Evolutionary conservation across 2,113 vertebrate genomes (phyloP).

Genomic region (Pygoscelis antarcticus): DNA sequence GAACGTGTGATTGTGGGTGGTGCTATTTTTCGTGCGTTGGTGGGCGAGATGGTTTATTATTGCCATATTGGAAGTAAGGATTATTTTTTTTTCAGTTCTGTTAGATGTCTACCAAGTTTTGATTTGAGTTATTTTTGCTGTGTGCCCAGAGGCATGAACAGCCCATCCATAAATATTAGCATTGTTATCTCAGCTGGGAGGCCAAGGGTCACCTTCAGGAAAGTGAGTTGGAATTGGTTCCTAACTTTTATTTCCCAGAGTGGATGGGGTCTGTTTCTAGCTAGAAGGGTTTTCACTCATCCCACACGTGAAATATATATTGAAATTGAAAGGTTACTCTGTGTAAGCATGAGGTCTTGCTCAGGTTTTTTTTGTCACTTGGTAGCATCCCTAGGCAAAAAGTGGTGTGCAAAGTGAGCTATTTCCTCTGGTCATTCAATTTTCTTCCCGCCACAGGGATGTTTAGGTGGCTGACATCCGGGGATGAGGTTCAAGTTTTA

Average conservation of each 20-base stretch:
- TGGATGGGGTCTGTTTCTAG: background rate
- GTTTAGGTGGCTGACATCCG: background rate
- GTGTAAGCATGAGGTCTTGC: background rate
- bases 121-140: conserved; percentile 51
- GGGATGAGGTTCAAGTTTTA: background rate
- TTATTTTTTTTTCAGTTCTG: background rate
- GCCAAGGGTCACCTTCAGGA: conserved; percentile 53
- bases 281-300: conserved; percentile 21
- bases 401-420: background rate
- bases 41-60: background rate
- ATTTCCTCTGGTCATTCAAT: background rate
- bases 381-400: background rate
- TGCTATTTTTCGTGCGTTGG: background rate
- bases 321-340: background rate
- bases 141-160: conserved; percentile 43
- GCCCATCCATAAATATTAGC: conserved; percentile 51
- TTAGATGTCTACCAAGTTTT: conserved; percentile 35
- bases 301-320: background rate
- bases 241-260: conserved; percentile 46
- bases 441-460: accelerated
- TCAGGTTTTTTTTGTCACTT: background rate
- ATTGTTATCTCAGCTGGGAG: conserved; percentile 64
- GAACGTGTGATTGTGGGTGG: background rate
- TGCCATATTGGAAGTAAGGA: background rate
- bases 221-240: conserved; percentile 43